Evolutionary conservation across 2,888 invertebrate genomes (phyloP).

Genomic region (Margaritifera margaritifera): DNA sequence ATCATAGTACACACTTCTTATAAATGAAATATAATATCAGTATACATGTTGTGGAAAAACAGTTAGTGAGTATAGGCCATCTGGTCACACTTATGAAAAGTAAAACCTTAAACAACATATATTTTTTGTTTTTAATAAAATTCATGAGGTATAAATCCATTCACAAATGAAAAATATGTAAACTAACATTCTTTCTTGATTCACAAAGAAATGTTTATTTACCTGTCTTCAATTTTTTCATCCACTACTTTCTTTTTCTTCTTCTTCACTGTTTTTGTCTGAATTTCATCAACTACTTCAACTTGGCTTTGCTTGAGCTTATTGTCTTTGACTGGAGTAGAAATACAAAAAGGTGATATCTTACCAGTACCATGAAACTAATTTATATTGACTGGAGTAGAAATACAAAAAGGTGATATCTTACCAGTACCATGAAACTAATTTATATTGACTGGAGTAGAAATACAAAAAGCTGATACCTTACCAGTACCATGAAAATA

Average conservation of each 20-base stretch:
- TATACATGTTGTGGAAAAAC: no score
- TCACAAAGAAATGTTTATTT: constrained; percentile 5
- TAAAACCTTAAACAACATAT: no score
- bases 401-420: background rate
- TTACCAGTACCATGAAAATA: no score
- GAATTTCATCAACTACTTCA: constrained; percentile 44
- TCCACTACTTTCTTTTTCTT: constrained; percentile 39
- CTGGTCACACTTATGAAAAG: no score
- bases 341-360: background rate
- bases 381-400: constrained; percentile 8
- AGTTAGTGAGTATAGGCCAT: no score
- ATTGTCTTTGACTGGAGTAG: constrained; percentile 15
- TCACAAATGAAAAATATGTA: no score
- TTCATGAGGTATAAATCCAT: no score
- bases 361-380: no score
- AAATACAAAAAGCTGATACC: background rate
- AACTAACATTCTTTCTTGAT: background rate
- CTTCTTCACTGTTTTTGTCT: constrained; percentile 44
- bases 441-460: constrained; percentile 8
- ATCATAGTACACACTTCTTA: no score
- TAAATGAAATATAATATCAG: no score
- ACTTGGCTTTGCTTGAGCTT: constrained; percentile 37
- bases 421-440: no score
- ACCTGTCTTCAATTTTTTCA: constrained; percentile 33
- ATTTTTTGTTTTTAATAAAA: no score